Base-by-base conservation (phyloP, 2,888 invertebrate genomes). In the Eurois occulta region DNA sequence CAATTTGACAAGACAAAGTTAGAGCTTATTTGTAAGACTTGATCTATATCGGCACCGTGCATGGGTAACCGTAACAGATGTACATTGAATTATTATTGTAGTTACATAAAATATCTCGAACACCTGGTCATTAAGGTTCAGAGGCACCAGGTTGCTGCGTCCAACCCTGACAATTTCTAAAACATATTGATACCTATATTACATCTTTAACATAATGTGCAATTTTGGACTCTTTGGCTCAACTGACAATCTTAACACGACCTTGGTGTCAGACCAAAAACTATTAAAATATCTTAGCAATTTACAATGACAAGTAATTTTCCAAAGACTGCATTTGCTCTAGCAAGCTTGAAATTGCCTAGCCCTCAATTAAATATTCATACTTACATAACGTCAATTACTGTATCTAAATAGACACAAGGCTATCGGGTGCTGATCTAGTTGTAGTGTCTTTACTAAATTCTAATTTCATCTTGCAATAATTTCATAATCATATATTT, bases 371-470 rank as follows among this genome's bases (percentile, higher is more conserved):
- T 70, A 81, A 43, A 48, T 76, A 76, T 67, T 75, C 58, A 81
- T 65, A 65, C 55, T 83, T 86, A 73, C 73, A 76, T 85, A 77
- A 70, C 55, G 48, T n/a, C 72, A 60, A 71, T 78, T 83, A 68
- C 58, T 58, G 41, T 69, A 75, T 73, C 68, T 85, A 13, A 86
- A 83, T 74, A 68, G 69, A 74, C 41, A 80, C 84, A 86, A 85
- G 80, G 86, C 67, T 62, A 75, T 67, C 76, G 32, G 38, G 67
- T 81, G 28, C 70, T 18, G 55, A 68, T 71, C 65, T 66, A 60
- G 64, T 10, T 48, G 58, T n/a, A 71, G 10, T 69, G 43, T 69
- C 6, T 84, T 72, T 70, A 83, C 16, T 77, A 28, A 64, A 66
- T 77, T 43, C 60, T 32, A 46, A 80, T 78, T 83, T 68, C 41